Percentiles rank a stretch among this genome's conserved stretches.
These are phyloP conservation scores for Fistularia commersonii DNA, from an alignment of 2,797 vertebrate genomes.

Conservation along the genomic window DNA sequence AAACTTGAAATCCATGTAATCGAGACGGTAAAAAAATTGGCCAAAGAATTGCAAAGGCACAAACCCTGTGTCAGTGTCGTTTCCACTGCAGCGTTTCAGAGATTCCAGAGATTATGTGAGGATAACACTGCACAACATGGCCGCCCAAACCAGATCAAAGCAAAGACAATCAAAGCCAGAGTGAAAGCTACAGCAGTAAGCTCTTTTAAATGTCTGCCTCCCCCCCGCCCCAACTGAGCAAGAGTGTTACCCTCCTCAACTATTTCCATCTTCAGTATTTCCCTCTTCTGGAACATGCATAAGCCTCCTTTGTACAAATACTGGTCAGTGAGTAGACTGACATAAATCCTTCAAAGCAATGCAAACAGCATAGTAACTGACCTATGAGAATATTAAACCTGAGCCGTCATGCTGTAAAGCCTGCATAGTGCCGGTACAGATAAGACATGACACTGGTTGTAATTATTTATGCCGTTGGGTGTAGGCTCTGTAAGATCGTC, in stretches of 20 bases:
- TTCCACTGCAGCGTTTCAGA: constrained; percentile 52
- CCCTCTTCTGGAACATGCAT: constrained; percentile 49
- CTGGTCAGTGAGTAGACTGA: constrained; percentile 47
- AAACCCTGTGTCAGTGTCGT: constrained; percentile 48
- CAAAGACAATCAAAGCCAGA: constrained; percentile 75
- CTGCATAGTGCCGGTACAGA: constrained; percentile 47
- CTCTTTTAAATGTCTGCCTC: constrained; percentile 69
- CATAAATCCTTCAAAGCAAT: constrained; percentile 70
- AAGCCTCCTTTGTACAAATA: constrained; percentile 45
- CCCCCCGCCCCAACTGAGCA: constrained; percentile 35
- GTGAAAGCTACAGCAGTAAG: constrained; percentile 71
- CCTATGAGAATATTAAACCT: constrained; percentile 61
- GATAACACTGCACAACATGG: constrained; percentile 72
- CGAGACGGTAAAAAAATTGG: constrained; percentile 28
- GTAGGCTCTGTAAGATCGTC: constrained; percentile 19
- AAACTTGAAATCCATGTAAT: constrained; percentile 11
- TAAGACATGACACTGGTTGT: constrained; percentile 63
- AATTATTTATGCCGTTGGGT: constrained; percentile 54
- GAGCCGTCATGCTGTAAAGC: constrained; percentile 36
- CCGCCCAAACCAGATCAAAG: constrained; percentile 74
- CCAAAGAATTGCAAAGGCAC: constrained; percentile 17
- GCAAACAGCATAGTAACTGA: constrained; percentile 63
- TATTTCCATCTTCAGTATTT: constrained; percentile 56
- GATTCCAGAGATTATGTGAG: constrained; percentile 67
- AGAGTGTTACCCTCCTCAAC: constrained; percentile 54